Base-by-base conservation (phyloP, 2,888 invertebrate genomes). In the Cantharis rustica region DNA sequence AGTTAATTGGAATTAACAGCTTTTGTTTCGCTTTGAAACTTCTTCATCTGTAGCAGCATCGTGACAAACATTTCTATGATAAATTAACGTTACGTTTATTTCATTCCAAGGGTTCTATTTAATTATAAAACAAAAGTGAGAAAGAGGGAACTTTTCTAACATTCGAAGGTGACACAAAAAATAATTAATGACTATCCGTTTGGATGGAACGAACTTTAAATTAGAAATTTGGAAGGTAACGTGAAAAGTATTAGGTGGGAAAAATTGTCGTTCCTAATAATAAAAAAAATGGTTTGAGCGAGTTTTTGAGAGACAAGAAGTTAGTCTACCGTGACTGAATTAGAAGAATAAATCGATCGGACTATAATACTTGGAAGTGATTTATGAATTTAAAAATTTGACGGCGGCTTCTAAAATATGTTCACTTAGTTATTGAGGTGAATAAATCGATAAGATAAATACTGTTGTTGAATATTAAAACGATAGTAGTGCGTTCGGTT, bases 401-500 rank as follows among this genome's bases (percentile, higher is more conserved):
- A 47, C 47, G 47, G 5, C n/a, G 47, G 47, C 5, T 47, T 47
- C 47, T 47, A n/a, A 47, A 47, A 23, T 66, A 69, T 70, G 69
- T 72, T 72, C 27, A 70, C 75, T 71, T 71, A 63, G 47, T 70
- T 73, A 71, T 74, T 69, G 73, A 74, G 74, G 75, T 73, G 76
- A 69, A 74, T 78, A 73, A 78, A 78, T 76, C 75, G 72, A 76
- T 76, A 15, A 20, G 16, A 71, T 71, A 69, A 73, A 72, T 61
- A 61, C 63, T 73, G 66, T 75, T 78, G 75, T 74, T 78, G 78
- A 76, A 78, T 78, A 78, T 74, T 78, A 73, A 47, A 76, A 79
- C 75, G 75, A 69, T 69, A 17, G 47, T 47, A 47, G 61, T 72
- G 69, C 71, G 79, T 79, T 77, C 26, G 68, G 76, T 74, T 75